Evolutionary conservation across 2,113 vertebrate genomes (phyloP).

Genomic region (Oreocharis arfaki): DNA sequence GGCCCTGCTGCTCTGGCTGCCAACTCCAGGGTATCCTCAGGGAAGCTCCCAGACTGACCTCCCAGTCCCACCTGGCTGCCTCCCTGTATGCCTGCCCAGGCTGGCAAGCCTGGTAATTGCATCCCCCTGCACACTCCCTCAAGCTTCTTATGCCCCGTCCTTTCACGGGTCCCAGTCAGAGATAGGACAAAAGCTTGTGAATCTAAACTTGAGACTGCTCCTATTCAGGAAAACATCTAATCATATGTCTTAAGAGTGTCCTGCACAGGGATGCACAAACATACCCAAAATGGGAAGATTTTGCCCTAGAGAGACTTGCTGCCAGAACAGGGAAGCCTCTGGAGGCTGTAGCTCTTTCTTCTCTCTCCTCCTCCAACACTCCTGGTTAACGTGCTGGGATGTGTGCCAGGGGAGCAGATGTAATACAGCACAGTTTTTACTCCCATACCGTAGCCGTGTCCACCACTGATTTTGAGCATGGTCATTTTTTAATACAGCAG

Average conservation of each 20-base stretch:
- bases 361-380: neutral
- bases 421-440: neutral
- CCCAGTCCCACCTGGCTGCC: rapidly evolving
- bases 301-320: neutral
- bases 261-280: neutral
- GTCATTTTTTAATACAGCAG: neutral
- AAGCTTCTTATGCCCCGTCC: neutral
- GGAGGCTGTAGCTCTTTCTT: neutral
- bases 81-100: neutral
- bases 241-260: neutral
- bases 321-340: neutral
- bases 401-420: constrained; percentile 20
- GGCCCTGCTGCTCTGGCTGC: neutral
- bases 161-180: neutral
- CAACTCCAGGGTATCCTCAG: neutral
- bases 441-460: neutral
- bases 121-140: rapidly evolving
- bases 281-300: rapidly evolving
- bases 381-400: neutral
- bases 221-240: neutral
- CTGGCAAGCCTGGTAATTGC: neutral
- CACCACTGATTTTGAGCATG: neutral
- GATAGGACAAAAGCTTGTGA: neutral
- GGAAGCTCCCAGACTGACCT: neutral
- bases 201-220: neutral